Evolutionary conservation across 2,797 vertebrate species (phyloP), one percentile per base, ranked within the genome.

Genomic region (Nyctalus aviator): DNA sequence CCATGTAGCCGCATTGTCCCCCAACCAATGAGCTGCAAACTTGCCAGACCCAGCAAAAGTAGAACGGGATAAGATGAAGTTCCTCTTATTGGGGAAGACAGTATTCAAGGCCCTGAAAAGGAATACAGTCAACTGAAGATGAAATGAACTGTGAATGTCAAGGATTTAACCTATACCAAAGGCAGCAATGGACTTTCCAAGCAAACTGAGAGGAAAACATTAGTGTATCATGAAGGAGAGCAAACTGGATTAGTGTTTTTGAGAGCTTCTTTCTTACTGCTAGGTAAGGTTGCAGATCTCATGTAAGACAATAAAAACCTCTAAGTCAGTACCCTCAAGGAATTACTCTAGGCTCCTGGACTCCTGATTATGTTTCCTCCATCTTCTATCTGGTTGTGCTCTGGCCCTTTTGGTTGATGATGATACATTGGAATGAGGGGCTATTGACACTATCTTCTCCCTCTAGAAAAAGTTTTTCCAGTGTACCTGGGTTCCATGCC

Each of bases 1-100:
- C 99, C 99, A 99, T 37, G 98, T 99, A 90, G 99, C 99, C 48
- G 97, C 98, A 6, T 99, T 99, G 96, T 99, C 99, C n/a, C 99
- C 99, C 85, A 99, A 97, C 99, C 99, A 99, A 97, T 99, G 99
- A 93, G 98, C 99, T 32, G 99, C 96, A 96, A 99, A 98, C 84
- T 99, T 99, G 13, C 99, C 99, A 59, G 99, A 99, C 75, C 99
- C 99, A 62, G 98, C 97, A 98, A 99, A 99, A 75, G 99, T 99
- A 55, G 99, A 99, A 66, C 99, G 99, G 1, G 99, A 99, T 97
- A 99, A 97, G 86, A 99, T 98, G 97, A 99, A 98, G 76, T 96
- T 99, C 94, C 99, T 98, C 9, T 98, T 99, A 2, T 68, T 96
- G 41, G 91, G 97, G 79, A 99, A 99, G 94, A 98, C 92, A 0